These are phyloP conservation scores for Lasiommata megera DNA, from an alignment of 2,888 invertebrate genomes.

Conservation along the genomic window DNA sequence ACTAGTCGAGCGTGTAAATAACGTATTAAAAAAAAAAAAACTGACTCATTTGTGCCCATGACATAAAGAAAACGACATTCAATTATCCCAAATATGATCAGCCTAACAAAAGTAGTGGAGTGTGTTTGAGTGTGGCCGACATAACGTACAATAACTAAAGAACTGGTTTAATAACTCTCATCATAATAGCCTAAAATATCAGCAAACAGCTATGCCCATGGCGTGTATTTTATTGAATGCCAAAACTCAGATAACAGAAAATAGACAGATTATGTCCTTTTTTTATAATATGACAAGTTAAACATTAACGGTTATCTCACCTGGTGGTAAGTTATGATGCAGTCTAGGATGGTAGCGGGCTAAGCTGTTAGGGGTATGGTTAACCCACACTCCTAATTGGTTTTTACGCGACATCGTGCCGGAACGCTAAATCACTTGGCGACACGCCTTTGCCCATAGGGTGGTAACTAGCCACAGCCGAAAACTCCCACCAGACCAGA, in stretches of 20 bases:
- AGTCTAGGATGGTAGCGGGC: too few species aligned
- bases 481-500: too few species aligned
- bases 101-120: background rate
- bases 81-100: background rate
- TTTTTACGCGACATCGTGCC: too few species aligned
- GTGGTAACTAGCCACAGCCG: too few species aligned
- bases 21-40: background rate
- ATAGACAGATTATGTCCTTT: background rate
- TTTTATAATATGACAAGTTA: too few species aligned
- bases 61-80: background rate
- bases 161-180: conserved; percentile 9
- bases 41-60: background rate
- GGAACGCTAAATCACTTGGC: too few species aligned
- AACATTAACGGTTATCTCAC: too few species aligned
- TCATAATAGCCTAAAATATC: conserved; percentile 1
- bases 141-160: background rate
- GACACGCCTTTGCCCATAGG: too few species aligned
- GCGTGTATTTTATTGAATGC: conserved; percentile 36
- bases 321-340: too few species aligned
- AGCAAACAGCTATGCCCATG: background rate
- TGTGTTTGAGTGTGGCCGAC: background rate
- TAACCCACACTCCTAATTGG: too few species aligned
- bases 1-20: too few species aligned
- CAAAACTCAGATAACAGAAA: background rate
- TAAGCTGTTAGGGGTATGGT: too few species aligned